Evolutionary conservation across 2,797 vertebrate species (phyloP).

Genomic region (Leucoraja ocellata): DNA sequence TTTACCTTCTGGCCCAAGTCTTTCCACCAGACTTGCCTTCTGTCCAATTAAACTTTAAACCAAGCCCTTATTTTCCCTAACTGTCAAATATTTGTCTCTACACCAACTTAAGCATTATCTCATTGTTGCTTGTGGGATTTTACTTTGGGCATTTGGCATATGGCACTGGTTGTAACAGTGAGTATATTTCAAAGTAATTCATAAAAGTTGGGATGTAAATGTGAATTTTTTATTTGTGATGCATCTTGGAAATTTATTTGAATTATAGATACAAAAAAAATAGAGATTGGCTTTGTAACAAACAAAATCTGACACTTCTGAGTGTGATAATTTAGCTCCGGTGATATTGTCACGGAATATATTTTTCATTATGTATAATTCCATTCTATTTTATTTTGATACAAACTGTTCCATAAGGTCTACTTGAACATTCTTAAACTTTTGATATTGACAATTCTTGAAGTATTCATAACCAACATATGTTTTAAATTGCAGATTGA

Average conservation of each 20-base stretch:
- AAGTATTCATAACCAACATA: neutral
- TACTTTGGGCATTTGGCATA: neutral
- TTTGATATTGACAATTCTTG: neutral
- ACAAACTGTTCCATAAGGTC: neutral
- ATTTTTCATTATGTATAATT: neutral
- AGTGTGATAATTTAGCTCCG: neutral
- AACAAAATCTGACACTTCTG: neutral
- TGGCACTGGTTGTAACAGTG: neutral
- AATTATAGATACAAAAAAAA: neutral
- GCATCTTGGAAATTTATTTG: neutral
- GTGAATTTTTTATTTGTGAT: neutral
- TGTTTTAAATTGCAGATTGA: slow-evolving; percentile 67
- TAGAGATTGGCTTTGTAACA: neutral
- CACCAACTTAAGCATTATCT: neutral
- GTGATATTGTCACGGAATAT: neutral
- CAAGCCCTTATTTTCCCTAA: no score
- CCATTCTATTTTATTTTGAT: slow-evolving; percentile 32
- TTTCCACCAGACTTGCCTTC: no score
- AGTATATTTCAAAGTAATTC: neutral
- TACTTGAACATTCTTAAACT: neutral
- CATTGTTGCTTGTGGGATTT: neutral
- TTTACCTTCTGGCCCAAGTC: neutral
- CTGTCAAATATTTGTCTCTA: neutral
- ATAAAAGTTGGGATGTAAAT: neutral
- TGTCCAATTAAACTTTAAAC: no score